A percentile compares a stretch with the other conserved stretches of the same genome.
Evolutionary conservation across 2,797 vertebrate species (phyloP).

Genomic region (Todus mexicanus): DNA sequence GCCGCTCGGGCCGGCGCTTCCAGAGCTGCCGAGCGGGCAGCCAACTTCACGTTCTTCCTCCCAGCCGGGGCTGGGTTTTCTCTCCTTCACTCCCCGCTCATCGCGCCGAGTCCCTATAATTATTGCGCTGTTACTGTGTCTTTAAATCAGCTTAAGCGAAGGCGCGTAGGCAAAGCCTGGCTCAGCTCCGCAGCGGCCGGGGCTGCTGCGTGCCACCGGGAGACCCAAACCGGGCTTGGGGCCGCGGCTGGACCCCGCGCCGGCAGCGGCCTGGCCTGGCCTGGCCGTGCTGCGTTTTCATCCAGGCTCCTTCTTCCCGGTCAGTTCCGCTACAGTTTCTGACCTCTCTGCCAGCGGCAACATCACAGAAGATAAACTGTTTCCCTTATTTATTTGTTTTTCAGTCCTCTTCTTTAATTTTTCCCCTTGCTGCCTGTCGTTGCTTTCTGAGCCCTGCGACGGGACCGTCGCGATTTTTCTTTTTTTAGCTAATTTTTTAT

Average conservation of each 20-base stretch:
- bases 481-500: neutral
- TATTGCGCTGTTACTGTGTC: slow-evolving; percentile 47
- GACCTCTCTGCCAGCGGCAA: neutral
- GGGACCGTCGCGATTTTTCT: accelerated
- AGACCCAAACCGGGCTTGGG: neutral
- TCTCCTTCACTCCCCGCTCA: neutral
- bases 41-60: neutral
- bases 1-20: neutral
- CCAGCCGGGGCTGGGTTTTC: neutral
- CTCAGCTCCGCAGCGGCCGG: slow-evolving; percentile 8
- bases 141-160: slow-evolving; percentile 62
- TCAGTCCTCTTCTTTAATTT: neutral
- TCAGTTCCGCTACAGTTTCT: neutral
- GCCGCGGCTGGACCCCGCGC: neutral
- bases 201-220: neutral
- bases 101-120: neutral
- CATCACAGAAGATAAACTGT: neutral
- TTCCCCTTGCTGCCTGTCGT: neutral
- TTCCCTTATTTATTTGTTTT: neutral
- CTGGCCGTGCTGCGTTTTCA: neutral
- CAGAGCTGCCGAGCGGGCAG: neutral
- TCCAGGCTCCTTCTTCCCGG: neutral
- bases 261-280: neutral
- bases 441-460: accelerated
- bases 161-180: slow-evolving; percentile 45